phyloP scores from a whole-genome alignment of 2,888 invertebrate species.

The Drosophila planitibia region DNA sequence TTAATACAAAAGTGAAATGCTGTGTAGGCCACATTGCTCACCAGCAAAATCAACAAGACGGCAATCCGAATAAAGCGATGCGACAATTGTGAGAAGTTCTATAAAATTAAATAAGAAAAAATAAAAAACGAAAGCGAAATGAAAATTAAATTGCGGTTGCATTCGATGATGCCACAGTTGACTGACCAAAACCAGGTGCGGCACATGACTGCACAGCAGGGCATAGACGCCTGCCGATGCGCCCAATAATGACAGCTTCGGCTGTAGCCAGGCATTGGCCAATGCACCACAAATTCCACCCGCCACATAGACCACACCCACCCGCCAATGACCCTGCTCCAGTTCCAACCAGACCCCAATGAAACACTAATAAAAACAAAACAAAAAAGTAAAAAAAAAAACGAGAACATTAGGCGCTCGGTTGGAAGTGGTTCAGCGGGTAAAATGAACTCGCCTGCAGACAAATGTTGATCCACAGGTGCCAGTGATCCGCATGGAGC shows the following conservation, averaged over 20 bases:
- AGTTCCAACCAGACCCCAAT: conserved; percentile 86
- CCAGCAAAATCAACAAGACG: conserved; percentile 88
- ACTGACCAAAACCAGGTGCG: conserved; percentile 91
- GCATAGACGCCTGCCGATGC: conserved; percentile 97
- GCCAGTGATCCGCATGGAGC: conserved; percentile 91
- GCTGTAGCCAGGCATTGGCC: conserved; percentile 91
- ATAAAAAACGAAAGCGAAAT: conserved; percentile 28
- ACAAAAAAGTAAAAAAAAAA: background rate
- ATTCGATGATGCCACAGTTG: conserved; percentile 56
- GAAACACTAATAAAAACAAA: conserved; percentile 58
- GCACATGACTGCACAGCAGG: conserved; percentile 93
- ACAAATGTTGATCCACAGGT: conserved; percentile 91
- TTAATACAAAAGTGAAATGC: conserved; percentile 85
- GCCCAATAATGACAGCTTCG: conserved; percentile 92
- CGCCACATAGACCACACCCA: conserved; percentile 89
- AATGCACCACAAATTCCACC: conserved; percentile 92
- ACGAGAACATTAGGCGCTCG: background rate
- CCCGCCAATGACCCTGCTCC: conserved; percentile 91
- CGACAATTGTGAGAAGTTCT: conserved; percentile 86
- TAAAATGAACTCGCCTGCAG: conserved; percentile 87
- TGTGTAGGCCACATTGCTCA: conserved; percentile 88
- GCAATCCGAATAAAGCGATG: conserved; percentile 86
- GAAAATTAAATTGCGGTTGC: conserved; percentile 57
- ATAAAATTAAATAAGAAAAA: conserved; percentile 33
- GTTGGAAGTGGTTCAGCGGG: background rate